A percentile compares a stretch with the other conserved stretches of the same genome.
Evolutionary conservation across 2,888 invertebrate genomes (phyloP).

Genomic region (Atherix ibis): DNA sequence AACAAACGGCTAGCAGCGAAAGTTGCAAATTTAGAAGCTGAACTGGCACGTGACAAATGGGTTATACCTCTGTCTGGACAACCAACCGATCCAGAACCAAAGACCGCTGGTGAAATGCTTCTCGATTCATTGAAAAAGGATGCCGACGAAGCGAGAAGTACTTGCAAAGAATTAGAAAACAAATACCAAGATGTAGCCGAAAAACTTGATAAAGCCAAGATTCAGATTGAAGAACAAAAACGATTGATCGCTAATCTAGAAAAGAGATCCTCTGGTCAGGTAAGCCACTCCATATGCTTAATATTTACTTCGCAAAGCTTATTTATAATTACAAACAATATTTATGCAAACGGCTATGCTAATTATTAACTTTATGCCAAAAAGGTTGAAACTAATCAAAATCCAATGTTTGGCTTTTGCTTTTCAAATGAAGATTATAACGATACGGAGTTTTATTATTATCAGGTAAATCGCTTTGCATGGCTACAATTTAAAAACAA

Average conservation of each 20-base stretch:
- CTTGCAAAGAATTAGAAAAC: slow-evolving; percentile 64
- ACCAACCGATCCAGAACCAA: slow-evolving; percentile 18
- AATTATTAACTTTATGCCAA: no score
- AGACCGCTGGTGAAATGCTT: slow-evolving; percentile 43
- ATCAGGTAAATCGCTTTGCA: slow-evolving; percentile 10
- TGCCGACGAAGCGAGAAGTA: slow-evolving; percentile 59
- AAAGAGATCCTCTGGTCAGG: slow-evolving; percentile 56
- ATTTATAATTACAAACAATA: no score
- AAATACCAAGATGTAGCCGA: slow-evolving; percentile 62
- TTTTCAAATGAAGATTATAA: slow-evolving; percentile 27
- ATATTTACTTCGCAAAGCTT: no score
- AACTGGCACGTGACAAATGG: slow-evolving; percentile 52
- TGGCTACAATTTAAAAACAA: neutral
- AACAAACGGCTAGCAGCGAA: slow-evolving; percentile 67
- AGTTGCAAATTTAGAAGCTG: slow-evolving; percentile 66
- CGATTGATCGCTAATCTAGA: slow-evolving; percentile 62
- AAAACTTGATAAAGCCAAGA: slow-evolving; percentile 55
- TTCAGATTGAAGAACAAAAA: slow-evolving; percentile 65
- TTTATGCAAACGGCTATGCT: no score
- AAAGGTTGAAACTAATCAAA: no score
- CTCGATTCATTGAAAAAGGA: slow-evolving; percentile 55
- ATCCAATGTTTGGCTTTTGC: slow-evolving; percentile 23
- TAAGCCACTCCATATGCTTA: slow-evolving; percentile 16
- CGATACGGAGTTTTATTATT: slow-evolving; percentile 17
- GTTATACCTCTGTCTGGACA: slow-evolving; percentile 15